Evolutionary conservation across 2,888 invertebrate species (phyloP).

Genomic region (Ctenicera cuprea): DNA sequence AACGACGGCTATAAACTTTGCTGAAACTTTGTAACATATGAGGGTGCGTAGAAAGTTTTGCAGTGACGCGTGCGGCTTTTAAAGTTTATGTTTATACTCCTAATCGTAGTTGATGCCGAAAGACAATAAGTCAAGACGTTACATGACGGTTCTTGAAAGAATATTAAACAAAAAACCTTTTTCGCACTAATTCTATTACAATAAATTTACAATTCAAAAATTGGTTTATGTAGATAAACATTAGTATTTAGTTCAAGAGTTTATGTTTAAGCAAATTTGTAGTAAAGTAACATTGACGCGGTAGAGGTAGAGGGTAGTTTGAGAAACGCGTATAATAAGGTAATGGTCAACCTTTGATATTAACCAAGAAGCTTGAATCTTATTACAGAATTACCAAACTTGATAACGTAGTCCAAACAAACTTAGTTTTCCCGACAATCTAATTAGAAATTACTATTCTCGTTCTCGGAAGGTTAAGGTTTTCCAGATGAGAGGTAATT

Average conservation of each 20-base stretch:
- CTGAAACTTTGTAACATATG: conserved; percentile 30
- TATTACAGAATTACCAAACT: conserved; percentile 19
- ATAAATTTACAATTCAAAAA: neutral
- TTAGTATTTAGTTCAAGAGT: neutral
- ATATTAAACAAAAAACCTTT: neutral
- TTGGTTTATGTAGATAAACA: neutral
- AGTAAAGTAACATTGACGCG: too few relatives aligned
- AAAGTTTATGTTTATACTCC: conserved; percentile 20
- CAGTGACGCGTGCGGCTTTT: conserved; percentile 33
- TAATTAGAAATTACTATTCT: conserved; percentile 22
- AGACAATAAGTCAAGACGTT: conserved; percentile 3
- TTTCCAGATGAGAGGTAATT: neutral
- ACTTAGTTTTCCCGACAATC: neutral
- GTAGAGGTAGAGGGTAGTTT: neutral
- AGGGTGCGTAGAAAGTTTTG: conserved; percentile 11
- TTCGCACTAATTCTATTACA: neutral
- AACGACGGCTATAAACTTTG: conserved; percentile 34
- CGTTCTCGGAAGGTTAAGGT: conserved; percentile 2
- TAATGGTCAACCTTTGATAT: conserved; percentile 5
- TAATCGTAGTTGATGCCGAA: neutral
- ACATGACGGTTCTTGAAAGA: neutral
- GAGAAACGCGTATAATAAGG: neutral
- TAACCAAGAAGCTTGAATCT: conserved; percentile 6
- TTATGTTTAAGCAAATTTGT: neutral
- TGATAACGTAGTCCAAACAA: conserved; percentile 17